Evolutionary conservation across 2,888 invertebrate genomes (phyloP).

Genomic region (Thysanoteuthis rhombus): DNA sequence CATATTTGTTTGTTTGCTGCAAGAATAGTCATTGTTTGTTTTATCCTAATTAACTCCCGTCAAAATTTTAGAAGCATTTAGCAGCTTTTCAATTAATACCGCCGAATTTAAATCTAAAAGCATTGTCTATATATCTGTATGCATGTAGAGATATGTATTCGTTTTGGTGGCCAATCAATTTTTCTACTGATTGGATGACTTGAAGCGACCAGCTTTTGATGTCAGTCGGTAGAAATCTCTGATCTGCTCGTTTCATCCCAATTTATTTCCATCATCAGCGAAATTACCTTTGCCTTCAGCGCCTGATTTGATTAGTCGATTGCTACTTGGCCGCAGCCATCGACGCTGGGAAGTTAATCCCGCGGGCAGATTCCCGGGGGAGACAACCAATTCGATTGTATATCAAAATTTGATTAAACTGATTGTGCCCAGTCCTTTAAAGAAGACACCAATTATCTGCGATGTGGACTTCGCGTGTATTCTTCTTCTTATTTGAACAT

Average conservation of each 20-base stretch:
- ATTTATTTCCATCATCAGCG: not conserved
- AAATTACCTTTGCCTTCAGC: not conserved
- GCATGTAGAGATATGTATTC: not conserved
- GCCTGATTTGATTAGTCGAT: constrained; percentile 12
- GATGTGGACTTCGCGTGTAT: not conserved
- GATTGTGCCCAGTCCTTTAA: not conserved
- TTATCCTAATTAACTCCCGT: no score
- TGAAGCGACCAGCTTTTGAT: not conserved
- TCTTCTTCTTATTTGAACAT: not conserved
- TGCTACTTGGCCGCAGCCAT: not conserved
- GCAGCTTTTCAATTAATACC: no score
- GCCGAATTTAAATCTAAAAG: no score
- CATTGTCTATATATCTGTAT: not conserved
- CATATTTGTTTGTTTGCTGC: no score
- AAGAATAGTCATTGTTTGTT: no score
- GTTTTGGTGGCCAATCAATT: not conserved
- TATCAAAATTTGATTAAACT: not conserved
- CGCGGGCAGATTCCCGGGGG: not conserved
- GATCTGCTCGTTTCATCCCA: not conserved
- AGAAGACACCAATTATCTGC: not conserved
- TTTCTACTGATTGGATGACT: not conserved
- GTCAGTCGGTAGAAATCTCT: not conserved
- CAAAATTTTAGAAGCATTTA: no score
- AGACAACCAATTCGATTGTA: not conserved
- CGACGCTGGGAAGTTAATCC: not conserved